Evolutionary conservation across 1,140 invertebrate species (phyloP), one percentile per base, ranked within the genome.

Genomic region (Wiebesia pumilae): DNA sequence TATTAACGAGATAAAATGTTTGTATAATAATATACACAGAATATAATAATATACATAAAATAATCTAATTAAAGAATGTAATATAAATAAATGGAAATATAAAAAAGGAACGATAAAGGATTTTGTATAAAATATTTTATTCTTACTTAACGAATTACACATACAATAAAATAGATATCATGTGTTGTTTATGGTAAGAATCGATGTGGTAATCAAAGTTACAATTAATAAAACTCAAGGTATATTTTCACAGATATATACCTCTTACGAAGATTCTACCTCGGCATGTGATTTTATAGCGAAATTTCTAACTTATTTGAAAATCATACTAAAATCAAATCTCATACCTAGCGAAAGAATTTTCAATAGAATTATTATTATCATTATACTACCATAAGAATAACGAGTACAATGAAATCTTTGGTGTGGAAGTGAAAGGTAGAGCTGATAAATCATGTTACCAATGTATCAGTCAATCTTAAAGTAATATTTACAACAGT

Each of bases 71-170:
- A 62, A 62, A 62, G n/a, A 27, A 62, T 62, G 10, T 62, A 27
- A 62, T 62, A 14, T 62, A 4, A 47, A 62, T 4, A 14, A 27
- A 62, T 62, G 58, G 6, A 62, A 10, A 27, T 35, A 35, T 69
- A 35, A 33, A 69, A 69, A n/a, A 33, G 35, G 16, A 69, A 16
- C 35, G 14, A 35, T 12, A 69, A 62, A 27, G 27, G 24, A 62
- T 62, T 62, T 24, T 62, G 58, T 27, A 62, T 86, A 86, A 81
- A 86, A 86, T 86, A 81, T 81, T 86, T 86, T 86, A 86, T 86
- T 81, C 35, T 81, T 54, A 75, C 33, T 65, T 62, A 65, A 35
- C 40, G 38, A 75, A 16, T 69, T 80, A 81, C 30, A 81, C 47
- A 73, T 85, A 80, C 40, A 85, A 69, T 85, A 75, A 75, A 83